Evolutionary conservation across 2,888 invertebrate species (phyloP), one percentile per base, ranked within the genome.

Genomic region (Acanthosepion esculentum): DNA sequence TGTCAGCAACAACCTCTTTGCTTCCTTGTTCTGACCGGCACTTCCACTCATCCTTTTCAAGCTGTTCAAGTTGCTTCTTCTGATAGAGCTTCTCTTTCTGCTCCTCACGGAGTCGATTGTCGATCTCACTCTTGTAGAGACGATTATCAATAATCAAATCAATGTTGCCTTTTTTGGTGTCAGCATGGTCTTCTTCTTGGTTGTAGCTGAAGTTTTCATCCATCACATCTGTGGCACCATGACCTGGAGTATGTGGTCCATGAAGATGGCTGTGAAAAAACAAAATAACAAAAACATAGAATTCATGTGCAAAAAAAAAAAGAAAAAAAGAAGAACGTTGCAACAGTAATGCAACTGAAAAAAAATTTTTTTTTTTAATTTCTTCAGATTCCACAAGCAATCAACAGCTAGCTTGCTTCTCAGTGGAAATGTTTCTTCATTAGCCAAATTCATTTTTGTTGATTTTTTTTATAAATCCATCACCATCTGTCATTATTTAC

Each of bases 221-320:
- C 59, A 97, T 96, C 29, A 96, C 96, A 94, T 97, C 97, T 48
- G 97, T 97, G n/a, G 97, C 97, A 50, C 96, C 97, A 95, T 96
- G 96, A 18, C 95, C 95, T 33, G 96, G 95, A 64, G 96, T 96
- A 94, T 96, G 96, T 26, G 96, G 96, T 53, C 96, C 96, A 93
- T 96, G 96, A 50, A 96, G 95, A 20, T 96, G 95, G 33, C 96
- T 97, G 96, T 95, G 96, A n/a, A 55, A 94, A 15, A 95, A 95
- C 12, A 94, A 94, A 33, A 50, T 15, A 53, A 41, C 4, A 55
- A 94, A 2, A 55, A 48, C 48, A 15, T 8, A 91, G 26, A 26
- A 53, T 53, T 59, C 59, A 59, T 23, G 20, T 59, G 50, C 5
- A 50, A 59, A 23, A 4, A 59, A 7, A 23, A 23, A 2, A 5